A percentile compares a stretch with the other conserved stretches of the same genome.
phyloP scores from a whole-genome alignment of 2,113 vertebrate genomes.

The Anolis sagrei region DNA sequence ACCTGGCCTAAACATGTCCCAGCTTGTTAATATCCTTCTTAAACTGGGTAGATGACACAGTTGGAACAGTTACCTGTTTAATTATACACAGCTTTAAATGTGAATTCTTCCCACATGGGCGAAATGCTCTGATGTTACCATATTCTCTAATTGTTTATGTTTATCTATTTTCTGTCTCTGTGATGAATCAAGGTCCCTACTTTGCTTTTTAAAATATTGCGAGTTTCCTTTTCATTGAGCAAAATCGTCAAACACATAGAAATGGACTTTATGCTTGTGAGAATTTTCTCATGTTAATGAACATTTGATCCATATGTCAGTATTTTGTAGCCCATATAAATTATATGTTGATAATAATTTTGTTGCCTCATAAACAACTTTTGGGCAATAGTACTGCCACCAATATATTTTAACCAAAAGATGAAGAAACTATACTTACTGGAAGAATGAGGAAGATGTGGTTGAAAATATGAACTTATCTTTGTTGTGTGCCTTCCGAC shows the following conservation, averaged over 20 bases:
- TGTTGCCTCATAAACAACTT: not conserved
- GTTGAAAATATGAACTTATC: no score
- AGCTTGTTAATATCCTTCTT: no score
- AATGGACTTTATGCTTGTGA: not conserved
- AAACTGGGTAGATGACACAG: not conserved
- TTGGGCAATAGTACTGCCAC: no score
- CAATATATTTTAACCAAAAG: no score
- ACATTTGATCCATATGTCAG: not conserved
- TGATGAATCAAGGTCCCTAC: not conserved
- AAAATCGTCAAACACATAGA: not conserved
- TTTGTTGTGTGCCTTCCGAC: no score
- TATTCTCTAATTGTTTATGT: no score
- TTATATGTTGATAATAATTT: not conserved
- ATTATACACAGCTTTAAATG: not conserved
- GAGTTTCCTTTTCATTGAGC: not conserved
- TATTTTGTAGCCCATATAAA: not conserved
- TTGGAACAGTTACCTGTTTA: not conserved
- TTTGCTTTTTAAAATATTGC: not conserved
- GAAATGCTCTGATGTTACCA: no score
- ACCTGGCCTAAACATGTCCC: no score
- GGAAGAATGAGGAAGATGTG: no score
- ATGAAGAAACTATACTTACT: not conserved
- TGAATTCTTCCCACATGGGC: no score
- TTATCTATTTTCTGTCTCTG: not conserved
- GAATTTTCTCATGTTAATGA: not conserved